Conservation (phyloP, 2,888 invertebrate species). For the Phortica magna region DNA sequence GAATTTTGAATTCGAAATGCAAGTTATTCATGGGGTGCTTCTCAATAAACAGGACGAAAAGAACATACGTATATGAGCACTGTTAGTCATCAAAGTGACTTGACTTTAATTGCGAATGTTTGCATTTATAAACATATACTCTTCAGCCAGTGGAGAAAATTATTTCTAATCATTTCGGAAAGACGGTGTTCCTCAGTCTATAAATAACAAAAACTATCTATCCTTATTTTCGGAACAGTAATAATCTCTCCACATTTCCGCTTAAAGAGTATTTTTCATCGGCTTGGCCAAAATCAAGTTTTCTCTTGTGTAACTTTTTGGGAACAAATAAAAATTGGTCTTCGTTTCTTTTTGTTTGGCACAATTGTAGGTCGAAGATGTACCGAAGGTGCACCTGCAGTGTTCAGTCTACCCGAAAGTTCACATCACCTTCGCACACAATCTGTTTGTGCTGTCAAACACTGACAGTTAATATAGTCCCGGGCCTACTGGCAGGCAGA, state of each 20-base stretch:
- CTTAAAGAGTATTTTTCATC: no score
- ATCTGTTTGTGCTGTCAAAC: conserved; percentile 64
- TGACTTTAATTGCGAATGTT: conserved; percentile 65
- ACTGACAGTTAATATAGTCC: conserved; percentile 54
- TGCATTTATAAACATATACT: conserved; percentile 71
- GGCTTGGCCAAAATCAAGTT: no score
- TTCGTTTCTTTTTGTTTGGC: no score
- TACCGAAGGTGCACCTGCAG: conserved; percentile 52
- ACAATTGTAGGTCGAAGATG: neutral
- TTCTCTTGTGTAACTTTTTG: no score
- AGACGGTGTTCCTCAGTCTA: no score
- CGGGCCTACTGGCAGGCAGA: conserved; percentile 43
- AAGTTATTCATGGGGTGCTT: conserved; percentile 47
- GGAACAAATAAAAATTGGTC: no score
- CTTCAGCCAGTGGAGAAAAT: conserved; percentile 52
- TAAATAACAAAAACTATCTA: no score
- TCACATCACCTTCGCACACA: conserved; percentile 52
- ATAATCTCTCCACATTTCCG: no score
- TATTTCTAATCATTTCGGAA: no score
- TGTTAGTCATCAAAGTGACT: conserved; percentile 54
- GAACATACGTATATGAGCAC: conserved; percentile 33
- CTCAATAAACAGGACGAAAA: neutral
- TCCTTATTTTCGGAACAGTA: no score
- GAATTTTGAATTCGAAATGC: conserved; percentile 62
- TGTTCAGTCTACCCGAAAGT: conserved; percentile 44